Conservation (phyloP, 2,797 vertebrate species). For the Chelonia mydas region DNA sequence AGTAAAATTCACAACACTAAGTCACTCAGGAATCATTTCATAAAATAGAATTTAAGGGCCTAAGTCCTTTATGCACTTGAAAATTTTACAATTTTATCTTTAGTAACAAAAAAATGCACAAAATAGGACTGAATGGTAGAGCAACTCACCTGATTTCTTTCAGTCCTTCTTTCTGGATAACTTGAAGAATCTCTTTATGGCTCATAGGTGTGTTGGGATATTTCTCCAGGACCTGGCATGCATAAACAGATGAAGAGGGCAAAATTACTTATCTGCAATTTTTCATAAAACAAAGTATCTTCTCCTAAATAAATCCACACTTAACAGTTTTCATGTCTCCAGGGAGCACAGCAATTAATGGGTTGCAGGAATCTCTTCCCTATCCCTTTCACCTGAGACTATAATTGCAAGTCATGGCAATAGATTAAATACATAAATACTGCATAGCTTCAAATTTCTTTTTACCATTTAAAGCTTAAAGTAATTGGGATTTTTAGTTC, state of each 20-base stretch:
- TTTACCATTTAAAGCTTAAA: neutral
- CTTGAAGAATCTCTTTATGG: slow-evolving; percentile 99
- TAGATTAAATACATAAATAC: rapidly evolving
- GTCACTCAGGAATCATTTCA: neutral
- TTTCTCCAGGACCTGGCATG: slow-evolving; percentile 95
- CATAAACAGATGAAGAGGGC: slow-evolving; percentile 47
- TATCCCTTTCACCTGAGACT: rapidly evolving
- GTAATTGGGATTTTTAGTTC: neutral
- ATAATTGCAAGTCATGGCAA: neutral
- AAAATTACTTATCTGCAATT: neutral
- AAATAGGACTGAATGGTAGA: neutral
- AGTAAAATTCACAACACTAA: neutral
- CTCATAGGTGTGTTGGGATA: slow-evolving; percentile 99
- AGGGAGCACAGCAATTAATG: rapidly evolving
- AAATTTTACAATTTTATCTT: neutral
- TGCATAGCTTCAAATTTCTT: neutral
- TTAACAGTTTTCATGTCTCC: rapidly evolving
- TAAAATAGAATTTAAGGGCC: rapidly evolving
- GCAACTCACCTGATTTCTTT: slow-evolving; percentile 96
- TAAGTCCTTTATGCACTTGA: neutral
- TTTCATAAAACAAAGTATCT: rapidly evolving
- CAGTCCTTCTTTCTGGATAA: slow-evolving; percentile 97
- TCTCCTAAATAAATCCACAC: rapidly evolving
- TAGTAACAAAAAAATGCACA: rapidly evolving
- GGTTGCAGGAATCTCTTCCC: rapidly evolving